phyloP scores from a whole-genome alignment of 2,113 vertebrate genomes.

The Cricetomys ansorgei region DNA sequence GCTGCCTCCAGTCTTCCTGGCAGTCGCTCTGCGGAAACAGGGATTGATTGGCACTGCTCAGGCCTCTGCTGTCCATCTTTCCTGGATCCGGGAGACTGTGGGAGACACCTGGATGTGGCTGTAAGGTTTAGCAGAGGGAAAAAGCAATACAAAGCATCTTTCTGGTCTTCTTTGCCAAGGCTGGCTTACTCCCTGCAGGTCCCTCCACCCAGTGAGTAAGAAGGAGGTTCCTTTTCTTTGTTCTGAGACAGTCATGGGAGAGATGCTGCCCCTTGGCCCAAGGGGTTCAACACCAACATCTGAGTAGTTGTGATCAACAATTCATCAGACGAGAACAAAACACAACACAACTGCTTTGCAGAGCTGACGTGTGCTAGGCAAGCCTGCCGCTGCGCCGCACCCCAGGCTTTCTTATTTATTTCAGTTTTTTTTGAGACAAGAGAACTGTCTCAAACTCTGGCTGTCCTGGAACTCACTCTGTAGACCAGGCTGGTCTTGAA shows the following conservation, averaged over 20 bases:
- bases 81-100: not conserved
- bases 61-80: not conserved
- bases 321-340: not conserved
- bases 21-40: accelerated
- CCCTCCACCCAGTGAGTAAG: slow-evolving; percentile 63
- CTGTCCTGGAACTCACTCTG: too few relatives aligned
- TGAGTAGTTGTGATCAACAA: not conserved
- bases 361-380: not conserved
- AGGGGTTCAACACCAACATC: not conserved
- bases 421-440: not conserved
- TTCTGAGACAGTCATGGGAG: slow-evolving; percentile 42
- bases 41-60: accelerated
- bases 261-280: not conserved
- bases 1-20: not conserved
- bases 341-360: not conserved
- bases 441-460: too few relatives aligned
- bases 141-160: not conserved
- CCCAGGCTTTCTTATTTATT: too few relatives aligned
- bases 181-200: not conserved
- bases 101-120: not conserved
- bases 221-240: not conserved
- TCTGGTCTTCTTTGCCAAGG: not conserved
- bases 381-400: not conserved
- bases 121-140: not conserved
- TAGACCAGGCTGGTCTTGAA: not conserved